These are phyloP conservation scores for Eupithecia vulgata DNA, from an alignment of 2,888 invertebrate species.

Conservation along the genomic window DNA sequence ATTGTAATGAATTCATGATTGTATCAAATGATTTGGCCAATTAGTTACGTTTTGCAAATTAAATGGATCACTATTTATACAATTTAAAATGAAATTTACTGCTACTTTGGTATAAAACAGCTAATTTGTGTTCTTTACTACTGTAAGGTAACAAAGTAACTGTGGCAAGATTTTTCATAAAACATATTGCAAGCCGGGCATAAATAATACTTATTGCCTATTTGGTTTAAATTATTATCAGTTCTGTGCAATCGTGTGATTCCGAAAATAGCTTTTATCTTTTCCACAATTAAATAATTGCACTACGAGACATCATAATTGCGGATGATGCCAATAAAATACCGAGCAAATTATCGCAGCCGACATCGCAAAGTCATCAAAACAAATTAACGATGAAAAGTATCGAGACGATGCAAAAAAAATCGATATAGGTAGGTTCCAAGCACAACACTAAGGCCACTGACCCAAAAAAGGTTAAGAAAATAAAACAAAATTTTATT, in stretches of 20 bases:
- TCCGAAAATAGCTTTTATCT: slow-evolving; percentile 7
- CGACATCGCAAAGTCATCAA: slow-evolving; percentile 7
- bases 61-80: not conserved
- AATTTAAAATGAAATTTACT: not conserved
- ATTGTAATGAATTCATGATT: not conserved
- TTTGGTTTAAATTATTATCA: not conserved
- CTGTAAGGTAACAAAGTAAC: not conserved
- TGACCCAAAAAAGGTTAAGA: slow-evolving; percentile 76
- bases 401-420: slow-evolving; percentile 5
- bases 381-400: slow-evolving; percentile 16
- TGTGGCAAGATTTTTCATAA: not conserved
- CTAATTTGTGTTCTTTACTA: not conserved
- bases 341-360: not conserved
- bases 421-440: slow-evolving; percentile 12
- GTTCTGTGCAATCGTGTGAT: slow-evolving; percentile 3
- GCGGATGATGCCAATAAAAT: slow-evolving; percentile 10
- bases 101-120: not conserved
- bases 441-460: slow-evolving; percentile 72
- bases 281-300: not conserved
- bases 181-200: not conserved
- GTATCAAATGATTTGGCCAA: slow-evolving; percentile 2
- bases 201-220: not conserved
- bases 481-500: slow-evolving; percentile 79
- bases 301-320: slow-evolving; percentile 1
- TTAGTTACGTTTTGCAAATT: not conserved